Evolutionary conservation across 1,140 invertebrate species (phyloP).

Genomic region (Anthonomus grandis): DNA sequence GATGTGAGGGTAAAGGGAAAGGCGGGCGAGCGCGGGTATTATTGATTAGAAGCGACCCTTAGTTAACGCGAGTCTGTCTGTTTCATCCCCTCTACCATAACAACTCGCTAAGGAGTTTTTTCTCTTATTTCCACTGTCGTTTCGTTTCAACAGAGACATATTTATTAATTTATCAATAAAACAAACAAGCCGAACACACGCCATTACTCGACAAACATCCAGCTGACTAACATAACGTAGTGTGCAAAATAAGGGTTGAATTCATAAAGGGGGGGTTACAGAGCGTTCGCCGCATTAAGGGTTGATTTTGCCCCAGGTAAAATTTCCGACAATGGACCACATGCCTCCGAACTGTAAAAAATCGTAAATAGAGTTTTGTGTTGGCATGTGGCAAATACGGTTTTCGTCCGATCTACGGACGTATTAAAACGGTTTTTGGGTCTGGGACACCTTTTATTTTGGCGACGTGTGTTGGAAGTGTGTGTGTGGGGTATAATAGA

Average conservation of each 20-base stretch:
- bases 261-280: slow-evolving; percentile 11
- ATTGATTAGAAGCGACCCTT: slow-evolving; percentile 47
- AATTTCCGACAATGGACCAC: slow-evolving; percentile 18
- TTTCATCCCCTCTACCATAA: slow-evolving; percentile 20
- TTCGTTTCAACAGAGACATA: too few relatives aligned
- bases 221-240: slow-evolving; percentile 19
- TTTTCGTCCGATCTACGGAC: background rate
- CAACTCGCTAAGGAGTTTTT: too few relatives aligned
- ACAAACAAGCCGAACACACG: background rate
- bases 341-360: slow-evolving; percentile 20
- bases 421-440: background rate
- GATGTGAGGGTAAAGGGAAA: slow-evolving; percentile 21
- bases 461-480: slow-evolving; percentile 23
- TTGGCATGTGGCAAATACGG: slow-evolving; percentile 15
- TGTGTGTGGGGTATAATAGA: slow-evolving; percentile 18
- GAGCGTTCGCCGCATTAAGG: slow-evolving; percentile 18
- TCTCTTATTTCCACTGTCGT: too few relatives aligned
- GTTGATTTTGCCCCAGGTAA: slow-evolving; percentile 22
- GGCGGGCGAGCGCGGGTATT: slow-evolving; percentile 32
- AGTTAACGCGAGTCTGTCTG: slow-evolving; percentile 38
- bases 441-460: slow-evolving; percentile 16
- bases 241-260: slow-evolving; percentile 26
- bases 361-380: slow-evolving; percentile 16
- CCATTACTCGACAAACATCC: slow-evolving; percentile 18
- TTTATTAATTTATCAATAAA: too few relatives aligned